phyloP scores from a whole-genome alignment of 2,888 invertebrate species.

The Catocala nupta region DNA sequence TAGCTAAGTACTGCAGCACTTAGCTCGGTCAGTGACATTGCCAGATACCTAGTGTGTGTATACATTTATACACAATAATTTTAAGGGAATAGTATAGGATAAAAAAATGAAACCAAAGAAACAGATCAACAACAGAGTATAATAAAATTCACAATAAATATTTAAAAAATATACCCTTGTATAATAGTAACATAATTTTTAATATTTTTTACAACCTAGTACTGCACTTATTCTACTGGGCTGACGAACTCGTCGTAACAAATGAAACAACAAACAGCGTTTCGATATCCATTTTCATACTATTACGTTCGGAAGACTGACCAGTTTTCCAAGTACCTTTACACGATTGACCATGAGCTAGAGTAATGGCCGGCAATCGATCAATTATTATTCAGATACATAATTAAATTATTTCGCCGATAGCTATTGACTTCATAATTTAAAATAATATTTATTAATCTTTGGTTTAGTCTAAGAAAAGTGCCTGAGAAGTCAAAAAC shows the following conservation, averaged over 20 bases:
- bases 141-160: constrained; percentile 68
- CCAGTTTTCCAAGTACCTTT: background rate
- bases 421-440: too few relatives aligned
- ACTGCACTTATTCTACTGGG: constrained; percentile 32
- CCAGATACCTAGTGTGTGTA: background rate
- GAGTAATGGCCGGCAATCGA: too few relatives aligned
- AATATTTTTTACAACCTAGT: constrained; percentile 49
- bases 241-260: constrained; percentile 23
- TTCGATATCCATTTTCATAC: background rate
- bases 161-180: constrained; percentile 75
- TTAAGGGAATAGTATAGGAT: background rate
- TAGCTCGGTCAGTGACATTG: too few relatives aligned
- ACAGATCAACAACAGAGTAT: constrained; percentile 80
- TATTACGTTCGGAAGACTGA: background rate
- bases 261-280: background rate
- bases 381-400: too few relatives aligned
- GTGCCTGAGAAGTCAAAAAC: too few relatives aligned
- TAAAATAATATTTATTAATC: too few relatives aligned
- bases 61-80: background rate
- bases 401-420: too few relatives aligned
- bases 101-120: constrained; percentile 44
- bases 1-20: too few relatives aligned
- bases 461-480: too few relatives aligned
- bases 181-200: constrained; percentile 44
- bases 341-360: too few relatives aligned